phyloP scores from a whole-genome alignment of 2,888 invertebrate genomes.

The Sussaba pulchella region DNA sequence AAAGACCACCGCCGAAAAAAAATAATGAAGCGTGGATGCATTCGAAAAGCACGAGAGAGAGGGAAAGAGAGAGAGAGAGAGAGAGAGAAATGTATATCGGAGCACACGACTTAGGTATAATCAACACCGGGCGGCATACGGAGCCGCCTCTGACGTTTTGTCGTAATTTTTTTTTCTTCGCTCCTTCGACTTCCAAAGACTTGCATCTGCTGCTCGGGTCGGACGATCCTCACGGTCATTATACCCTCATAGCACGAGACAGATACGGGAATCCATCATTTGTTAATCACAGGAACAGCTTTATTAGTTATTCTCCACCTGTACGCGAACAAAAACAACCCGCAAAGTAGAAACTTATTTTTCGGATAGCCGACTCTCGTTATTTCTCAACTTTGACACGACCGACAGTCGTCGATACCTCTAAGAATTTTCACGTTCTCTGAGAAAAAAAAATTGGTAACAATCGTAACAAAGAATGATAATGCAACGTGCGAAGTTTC shows the following conservation, averaged over 20 bases:
- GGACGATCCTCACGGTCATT: slow-evolving; percentile 58
- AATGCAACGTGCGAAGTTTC: no score
- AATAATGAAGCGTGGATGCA: slow-evolving; percentile 44
- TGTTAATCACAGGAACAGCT: neutral
- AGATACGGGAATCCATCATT: slow-evolving; percentile 20
- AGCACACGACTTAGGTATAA: slow-evolving; percentile 52
- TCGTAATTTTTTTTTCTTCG: slow-evolving; percentile 13
- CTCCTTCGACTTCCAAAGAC: slow-evolving; percentile 54
- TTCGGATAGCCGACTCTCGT: no score
- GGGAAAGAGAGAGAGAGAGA: slow-evolving; percentile 35
- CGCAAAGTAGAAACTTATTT: no score
- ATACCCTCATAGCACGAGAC: slow-evolving; percentile 29
- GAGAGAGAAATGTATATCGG: slow-evolving; percentile 33
- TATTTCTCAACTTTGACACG: no score
- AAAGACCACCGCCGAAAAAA: slow-evolving; percentile 29
- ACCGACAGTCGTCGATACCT: no score
- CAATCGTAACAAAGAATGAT: no score
- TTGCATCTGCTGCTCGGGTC: slow-evolving; percentile 58
- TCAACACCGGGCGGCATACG: slow-evolving; percentile 59
- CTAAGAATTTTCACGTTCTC: no score
- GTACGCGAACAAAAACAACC: neutral
- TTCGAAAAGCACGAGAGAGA: slow-evolving; percentile 30
- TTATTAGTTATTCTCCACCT: neutral
- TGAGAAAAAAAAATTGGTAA: no score
- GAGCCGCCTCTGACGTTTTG: slow-evolving; percentile 49